Conservation (phyloP, 2,888 invertebrate species). For the Ochlodes sylvanus region DNA sequence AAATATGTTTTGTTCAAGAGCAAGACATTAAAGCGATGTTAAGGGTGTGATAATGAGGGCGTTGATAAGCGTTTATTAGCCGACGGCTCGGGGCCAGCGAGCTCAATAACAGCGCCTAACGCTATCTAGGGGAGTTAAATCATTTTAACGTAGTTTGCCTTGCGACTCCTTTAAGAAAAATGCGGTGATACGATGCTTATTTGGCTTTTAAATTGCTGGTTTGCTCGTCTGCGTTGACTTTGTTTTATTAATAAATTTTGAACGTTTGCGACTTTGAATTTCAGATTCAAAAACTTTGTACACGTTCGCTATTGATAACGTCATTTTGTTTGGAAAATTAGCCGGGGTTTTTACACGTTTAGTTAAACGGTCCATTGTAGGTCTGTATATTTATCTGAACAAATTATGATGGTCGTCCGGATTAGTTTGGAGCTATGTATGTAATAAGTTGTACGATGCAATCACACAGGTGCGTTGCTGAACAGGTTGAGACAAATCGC, state of each 20-base stretch:
- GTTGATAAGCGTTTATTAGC: constrained; percentile 86
- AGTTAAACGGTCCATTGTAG: no score
- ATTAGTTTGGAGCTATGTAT: no score
- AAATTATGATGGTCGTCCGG: no score
- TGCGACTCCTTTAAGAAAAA: constrained; percentile 73
- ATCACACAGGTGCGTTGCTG: no score
- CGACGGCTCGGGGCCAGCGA: constrained; percentile 66
- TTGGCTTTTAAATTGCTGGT: constrained; percentile 67
- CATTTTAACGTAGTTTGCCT: constrained; percentile 82
- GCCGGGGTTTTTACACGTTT: background rate
- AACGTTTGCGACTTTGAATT: constrained; percentile 6
- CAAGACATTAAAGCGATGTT: constrained; percentile 85
- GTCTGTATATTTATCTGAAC: no score
- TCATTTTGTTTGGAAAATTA: background rate
- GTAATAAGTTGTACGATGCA: no score
- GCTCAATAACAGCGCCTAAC: constrained; percentile 73
- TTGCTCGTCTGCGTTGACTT: constrained; percentile 53
- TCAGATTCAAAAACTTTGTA: background rate
- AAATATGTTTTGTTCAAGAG: constrained; percentile 86
- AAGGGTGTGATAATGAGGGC: constrained; percentile 85
- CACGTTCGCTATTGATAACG: background rate
- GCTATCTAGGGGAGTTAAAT: constrained; percentile 82
- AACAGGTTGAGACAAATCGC: background rate
- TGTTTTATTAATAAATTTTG: constrained; percentile 31
- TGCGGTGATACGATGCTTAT: constrained; percentile 67